phyloP scores from a whole-genome alignment of 2,888 invertebrate genomes.

The Halocaridina rubra region DNA sequence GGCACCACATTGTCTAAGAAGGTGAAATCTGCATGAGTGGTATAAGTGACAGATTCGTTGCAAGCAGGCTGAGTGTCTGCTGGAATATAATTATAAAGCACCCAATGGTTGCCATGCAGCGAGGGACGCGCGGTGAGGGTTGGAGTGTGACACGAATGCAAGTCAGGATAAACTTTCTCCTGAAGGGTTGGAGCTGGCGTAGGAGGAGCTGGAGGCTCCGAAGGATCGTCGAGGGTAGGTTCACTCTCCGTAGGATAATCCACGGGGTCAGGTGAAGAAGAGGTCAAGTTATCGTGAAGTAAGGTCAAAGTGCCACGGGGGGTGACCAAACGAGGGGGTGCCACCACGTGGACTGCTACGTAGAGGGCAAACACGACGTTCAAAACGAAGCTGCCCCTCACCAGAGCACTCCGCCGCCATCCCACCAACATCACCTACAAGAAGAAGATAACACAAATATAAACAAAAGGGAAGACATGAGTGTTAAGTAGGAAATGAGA shows the following conservation, averaged over 20 bases:
- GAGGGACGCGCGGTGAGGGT: slow-evolving; percentile 65
- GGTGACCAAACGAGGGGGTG: slow-evolving; percentile 32
- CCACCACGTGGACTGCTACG: slow-evolving; percentile 53
- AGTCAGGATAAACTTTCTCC: slow-evolving; percentile 59
- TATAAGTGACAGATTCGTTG: slow-evolving; percentile 89
- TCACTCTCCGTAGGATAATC: slow-evolving; percentile 48
- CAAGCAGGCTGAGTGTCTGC: slow-evolving; percentile 75
- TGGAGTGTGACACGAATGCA: slow-evolving; percentile 58
- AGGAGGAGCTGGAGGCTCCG: slow-evolving; percentile 41
- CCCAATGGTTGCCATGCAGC: slow-evolving; percentile 88
- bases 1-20: slow-evolving; percentile 91
- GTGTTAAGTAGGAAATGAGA: not conserved
- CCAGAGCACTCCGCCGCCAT: slow-evolving; percentile 58
- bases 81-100: slow-evolving; percentile 85
- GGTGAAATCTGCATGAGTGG: slow-evolving; percentile 91
- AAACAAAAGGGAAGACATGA: not conserved
- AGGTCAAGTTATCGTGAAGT: slow-evolving; percentile 54
- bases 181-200: slow-evolving; percentile 54
- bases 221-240: slow-evolving; percentile 10
- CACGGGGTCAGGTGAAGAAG: slow-evolving; percentile 33
- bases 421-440: slow-evolving; percentile 57
- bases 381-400: slow-evolving; percentile 54
- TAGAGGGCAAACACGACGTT: slow-evolving; percentile 62
- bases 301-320: slow-evolving; percentile 19
- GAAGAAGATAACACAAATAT: too few relatives aligned